These are phyloP conservation scores for Scaptomyza caliginosa DNA, from an alignment of 2,888 invertebrate species.

Conservation along the genomic window DNA sequence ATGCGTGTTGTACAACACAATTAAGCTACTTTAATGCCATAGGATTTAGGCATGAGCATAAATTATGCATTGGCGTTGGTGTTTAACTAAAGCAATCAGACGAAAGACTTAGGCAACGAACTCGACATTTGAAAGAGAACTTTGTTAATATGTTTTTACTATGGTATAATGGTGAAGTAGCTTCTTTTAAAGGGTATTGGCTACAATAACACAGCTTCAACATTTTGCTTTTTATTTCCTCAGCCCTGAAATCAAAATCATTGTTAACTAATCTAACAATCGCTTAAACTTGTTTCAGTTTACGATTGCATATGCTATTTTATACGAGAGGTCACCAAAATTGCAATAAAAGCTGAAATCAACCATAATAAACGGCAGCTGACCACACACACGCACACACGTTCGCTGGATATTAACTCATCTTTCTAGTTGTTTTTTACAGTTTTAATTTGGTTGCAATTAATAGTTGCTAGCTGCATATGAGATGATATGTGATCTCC, in stretches of 20 bases:
- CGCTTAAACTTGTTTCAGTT: constrained; percentile 1
- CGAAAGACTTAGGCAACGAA: constrained; percentile 65
- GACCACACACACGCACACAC: not conserved
- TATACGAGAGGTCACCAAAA: not conserved
- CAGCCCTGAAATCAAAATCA: not conserved
- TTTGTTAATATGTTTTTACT: not conserved
- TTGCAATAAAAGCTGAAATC: not conserved
- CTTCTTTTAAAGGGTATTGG: too few relatives aligned
- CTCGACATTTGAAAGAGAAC: constrained; percentile 28
- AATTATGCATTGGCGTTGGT: constrained; percentile 58
- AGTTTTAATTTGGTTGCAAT: constrained; percentile 51
- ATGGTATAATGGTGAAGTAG: too few relatives aligned
- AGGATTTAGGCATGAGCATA: constrained; percentile 42
- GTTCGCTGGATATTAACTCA: constrained; percentile 25
- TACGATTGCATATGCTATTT: not conserved
- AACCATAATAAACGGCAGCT: constrained; percentile 16
- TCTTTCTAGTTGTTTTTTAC: constrained; percentile 46
- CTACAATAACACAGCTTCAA: too few relatives aligned
- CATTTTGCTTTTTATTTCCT: not conserved
- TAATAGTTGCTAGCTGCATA: constrained; percentile 21
- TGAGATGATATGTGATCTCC: constrained; percentile 40
- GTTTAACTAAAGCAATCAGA: constrained; percentile 15
- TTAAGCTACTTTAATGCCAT: constrained; percentile 58
- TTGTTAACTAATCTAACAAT: not conserved
- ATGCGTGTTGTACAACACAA: constrained; percentile 61